Evolutionary conservation across 2,797 vertebrate species (phyloP).

Genomic region (Cephalopachus bancanus): DNA sequence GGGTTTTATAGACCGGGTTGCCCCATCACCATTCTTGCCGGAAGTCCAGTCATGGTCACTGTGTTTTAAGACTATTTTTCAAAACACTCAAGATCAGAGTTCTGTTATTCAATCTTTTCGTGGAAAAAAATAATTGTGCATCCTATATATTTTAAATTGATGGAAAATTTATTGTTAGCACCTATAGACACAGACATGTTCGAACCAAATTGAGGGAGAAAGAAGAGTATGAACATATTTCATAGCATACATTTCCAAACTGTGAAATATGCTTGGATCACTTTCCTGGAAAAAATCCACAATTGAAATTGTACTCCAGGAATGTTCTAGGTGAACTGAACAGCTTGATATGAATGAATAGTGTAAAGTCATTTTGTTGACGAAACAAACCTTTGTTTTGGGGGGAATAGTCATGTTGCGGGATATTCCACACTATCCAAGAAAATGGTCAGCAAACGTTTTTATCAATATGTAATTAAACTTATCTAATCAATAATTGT

Average conservation of each 20-base stretch:
- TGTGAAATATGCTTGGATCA: constrained; percentile 22
- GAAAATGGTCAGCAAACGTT: constrained; percentile 55
- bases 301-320: constrained; percentile 31
- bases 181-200: constrained; percentile 17
- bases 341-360: constrained; percentile 49
- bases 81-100: constrained; percentile 1
- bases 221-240: constrained; percentile 46
- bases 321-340: constrained; percentile 38
- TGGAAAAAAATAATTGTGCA: neutral
- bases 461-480: constrained; percentile 72
- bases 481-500: constrained; percentile 60
- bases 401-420: neutral
- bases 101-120: neutral
- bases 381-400: constrained; percentile 70
- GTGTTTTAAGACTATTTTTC: constrained; percentile 53
- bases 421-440: neutral
- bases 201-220: constrained; percentile 62
- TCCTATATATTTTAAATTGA: neutral
- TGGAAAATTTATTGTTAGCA: constrained; percentile 47
- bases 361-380: constrained; percentile 55
- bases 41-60: neutral
- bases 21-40: too few relatives aligned
- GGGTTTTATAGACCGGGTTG: too few relatives aligned
- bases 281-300: constrained; percentile 45
- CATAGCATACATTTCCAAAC: constrained; percentile 12